phyloP scores from a whole-genome alignment of 2,113 vertebrate species.

The Lepisosteus oculatus region DNA sequence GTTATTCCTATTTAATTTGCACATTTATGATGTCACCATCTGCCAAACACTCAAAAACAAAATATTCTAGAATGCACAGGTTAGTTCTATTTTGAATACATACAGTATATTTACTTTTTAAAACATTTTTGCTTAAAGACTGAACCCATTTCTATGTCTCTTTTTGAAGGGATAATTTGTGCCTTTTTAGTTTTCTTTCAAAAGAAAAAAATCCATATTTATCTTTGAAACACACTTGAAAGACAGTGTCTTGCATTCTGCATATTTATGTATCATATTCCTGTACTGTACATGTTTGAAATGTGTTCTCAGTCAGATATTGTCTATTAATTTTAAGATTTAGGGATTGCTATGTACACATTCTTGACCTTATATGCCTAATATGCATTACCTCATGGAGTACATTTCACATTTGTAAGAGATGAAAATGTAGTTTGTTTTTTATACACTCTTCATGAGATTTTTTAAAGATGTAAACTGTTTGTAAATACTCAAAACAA shows the following conservation, averaged over 20 bases:
- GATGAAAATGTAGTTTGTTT: neutral
- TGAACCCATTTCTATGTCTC: neutral
- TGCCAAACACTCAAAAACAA: too few species aligned
- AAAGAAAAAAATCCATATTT: neutral
- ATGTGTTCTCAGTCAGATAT: too few species aligned
- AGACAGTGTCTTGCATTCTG: too few species aligned
- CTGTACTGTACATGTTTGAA: too few species aligned
- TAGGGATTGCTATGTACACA: neutral
- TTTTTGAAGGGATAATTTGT: neutral
- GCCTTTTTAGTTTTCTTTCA: neutral
- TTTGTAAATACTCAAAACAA: neutral
- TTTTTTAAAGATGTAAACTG: conserved; percentile 1
- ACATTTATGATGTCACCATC: too few species aligned
- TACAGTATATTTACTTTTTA: too few species aligned
- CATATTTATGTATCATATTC: too few species aligned
- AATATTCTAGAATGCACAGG: too few species aligned
- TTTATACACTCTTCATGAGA: conserved; percentile 15
- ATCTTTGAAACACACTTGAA: too few species aligned
- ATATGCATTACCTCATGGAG: neutral
- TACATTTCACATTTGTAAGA: neutral
- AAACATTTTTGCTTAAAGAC: neutral
- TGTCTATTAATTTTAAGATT: too few species aligned
- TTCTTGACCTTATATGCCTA: neutral
- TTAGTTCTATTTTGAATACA: too few species aligned
- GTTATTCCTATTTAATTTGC: neutral